A percentile compares a stretch with the other conserved stretches of the same genome.
Evolutionary conservation across 2,888 invertebrate species (phyloP).

Genomic region (Ornithoptera alexandrae): DNA sequence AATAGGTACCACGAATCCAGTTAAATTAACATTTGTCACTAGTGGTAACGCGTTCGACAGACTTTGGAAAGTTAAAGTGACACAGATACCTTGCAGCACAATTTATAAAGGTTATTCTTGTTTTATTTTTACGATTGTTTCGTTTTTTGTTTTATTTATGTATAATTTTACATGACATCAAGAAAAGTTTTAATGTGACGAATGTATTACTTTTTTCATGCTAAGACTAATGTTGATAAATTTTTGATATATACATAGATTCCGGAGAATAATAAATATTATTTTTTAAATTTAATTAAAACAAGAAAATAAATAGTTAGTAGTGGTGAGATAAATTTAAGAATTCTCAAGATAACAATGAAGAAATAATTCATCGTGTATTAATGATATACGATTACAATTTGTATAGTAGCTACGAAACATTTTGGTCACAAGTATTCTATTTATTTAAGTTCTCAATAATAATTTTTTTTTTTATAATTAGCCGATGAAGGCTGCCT

Average conservation of each 20-base stretch:
- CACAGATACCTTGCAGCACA: slow-evolving; percentile 89
- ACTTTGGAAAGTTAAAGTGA: slow-evolving; percentile 89
- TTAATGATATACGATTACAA: too few relatives aligned
- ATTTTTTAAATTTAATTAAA: too few relatives aligned
- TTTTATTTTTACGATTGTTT: not conserved
- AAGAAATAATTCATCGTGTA: too few relatives aligned
- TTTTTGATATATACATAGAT: too few relatives aligned
- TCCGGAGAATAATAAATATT: too few relatives aligned
- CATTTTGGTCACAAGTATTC: not conserved
- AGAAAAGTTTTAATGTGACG: too few relatives aligned
- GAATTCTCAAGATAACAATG: too few relatives aligned
- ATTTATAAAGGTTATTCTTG: slow-evolving; percentile 81
- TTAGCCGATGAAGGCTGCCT: slow-evolving; percentile 87
- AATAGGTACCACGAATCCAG: slow-evolving; percentile 85
- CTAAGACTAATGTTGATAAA: too few relatives aligned
- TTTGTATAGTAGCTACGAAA: too few relatives aligned
- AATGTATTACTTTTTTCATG: too few relatives aligned
- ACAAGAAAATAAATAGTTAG: too few relatives aligned
- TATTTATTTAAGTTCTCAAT: not conserved
- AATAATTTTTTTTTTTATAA: not conserved
- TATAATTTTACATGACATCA: not conserved
- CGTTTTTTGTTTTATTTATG: not conserved
- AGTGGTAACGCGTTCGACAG: slow-evolving; percentile 86
- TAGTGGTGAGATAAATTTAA: too few relatives aligned
- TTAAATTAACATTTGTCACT: slow-evolving; percentile 89